These are phyloP conservation scores for Cyprinodon diabolis DNA, from an alignment of 2,797 vertebrate species.

Conservation along the genomic window DNA sequence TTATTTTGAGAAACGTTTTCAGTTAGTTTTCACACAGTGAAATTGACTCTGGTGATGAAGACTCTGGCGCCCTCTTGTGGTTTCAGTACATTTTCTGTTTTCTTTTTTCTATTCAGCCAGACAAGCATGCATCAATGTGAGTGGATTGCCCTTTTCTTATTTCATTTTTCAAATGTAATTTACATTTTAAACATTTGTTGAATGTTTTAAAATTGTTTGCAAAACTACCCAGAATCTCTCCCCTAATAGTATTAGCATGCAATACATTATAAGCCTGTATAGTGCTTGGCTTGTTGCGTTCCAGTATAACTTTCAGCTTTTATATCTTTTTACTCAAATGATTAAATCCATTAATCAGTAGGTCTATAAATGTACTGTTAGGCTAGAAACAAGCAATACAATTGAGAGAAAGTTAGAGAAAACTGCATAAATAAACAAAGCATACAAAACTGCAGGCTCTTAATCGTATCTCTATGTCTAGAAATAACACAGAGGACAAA, in stretches of 20 bases:
- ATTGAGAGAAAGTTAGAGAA: conserved; percentile 15
- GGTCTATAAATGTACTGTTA: background rate
- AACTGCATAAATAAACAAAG: conserved; percentile 4
- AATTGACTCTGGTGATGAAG: background rate
- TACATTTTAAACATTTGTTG: background rate
- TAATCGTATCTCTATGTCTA: conserved; percentile 19
- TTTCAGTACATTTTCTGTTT: background rate
- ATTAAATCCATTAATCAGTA: background rate
- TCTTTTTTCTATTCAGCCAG: background rate
- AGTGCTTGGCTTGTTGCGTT: background rate
- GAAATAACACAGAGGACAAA: conserved; percentile 31
- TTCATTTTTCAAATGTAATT: background rate
- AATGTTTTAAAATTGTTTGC: background rate
- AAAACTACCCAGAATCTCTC: background rate
- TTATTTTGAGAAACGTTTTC: background rate
- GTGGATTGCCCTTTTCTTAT: background rate
- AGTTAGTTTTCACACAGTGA: no score
- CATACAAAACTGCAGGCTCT: background rate
- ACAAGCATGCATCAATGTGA: background rate
- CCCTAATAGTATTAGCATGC: background rate
- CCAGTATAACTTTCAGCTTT: background rate
- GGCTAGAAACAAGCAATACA: background rate
- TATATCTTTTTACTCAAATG: background rate
- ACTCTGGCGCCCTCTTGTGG: conserved; percentile 49
- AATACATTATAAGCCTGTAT: background rate